Conservation (phyloP, 2,797 vertebrate species). For the Lophotriccus pileatus region DNA sequence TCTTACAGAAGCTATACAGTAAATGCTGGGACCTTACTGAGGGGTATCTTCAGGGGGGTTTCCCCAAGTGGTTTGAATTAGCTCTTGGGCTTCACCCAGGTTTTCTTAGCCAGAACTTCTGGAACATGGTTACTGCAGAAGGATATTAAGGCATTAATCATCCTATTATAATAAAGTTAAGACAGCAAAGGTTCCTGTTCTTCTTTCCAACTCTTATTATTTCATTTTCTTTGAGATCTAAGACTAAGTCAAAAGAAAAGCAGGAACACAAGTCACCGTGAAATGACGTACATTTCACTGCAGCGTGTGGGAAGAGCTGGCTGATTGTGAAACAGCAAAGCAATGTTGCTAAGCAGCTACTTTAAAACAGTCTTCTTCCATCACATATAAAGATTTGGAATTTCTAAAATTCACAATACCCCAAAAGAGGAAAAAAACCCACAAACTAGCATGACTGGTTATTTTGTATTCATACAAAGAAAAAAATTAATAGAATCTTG, state of each 20-base stretch:
- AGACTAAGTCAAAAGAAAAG: slow-evolving; percentile 25
- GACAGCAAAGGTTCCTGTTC: slow-evolving; percentile 21
- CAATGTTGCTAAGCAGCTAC: slow-evolving; percentile 56
- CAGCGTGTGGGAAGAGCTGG: slow-evolving; percentile 43
- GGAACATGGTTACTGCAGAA: slow-evolving; percentile 33
- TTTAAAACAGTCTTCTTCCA: slow-evolving; percentile 31
- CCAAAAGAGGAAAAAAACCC: not conserved
- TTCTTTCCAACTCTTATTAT: slow-evolving; percentile 13
- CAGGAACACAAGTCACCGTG: slow-evolving; percentile 26
- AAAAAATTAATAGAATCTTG: not conserved
- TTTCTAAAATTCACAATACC: not conserved
- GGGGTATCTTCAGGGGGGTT: not conserved
- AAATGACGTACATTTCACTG: slow-evolving; percentile 52
- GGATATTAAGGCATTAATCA: slow-evolving; percentile 62
- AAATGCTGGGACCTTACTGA: not conserved
- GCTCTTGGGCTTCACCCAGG: slow-evolving; percentile 46
- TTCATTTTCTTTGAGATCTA: slow-evolving; percentile 44
- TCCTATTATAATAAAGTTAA: slow-evolving; percentile 30
- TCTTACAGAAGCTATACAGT: not conserved
- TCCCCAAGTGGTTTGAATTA: slow-evolving; percentile 53
- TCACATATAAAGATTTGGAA: not conserved
- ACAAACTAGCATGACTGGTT: not conserved
- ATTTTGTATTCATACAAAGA: not conserved
- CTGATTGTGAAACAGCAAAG: slow-evolving; percentile 56
- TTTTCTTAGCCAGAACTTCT: slow-evolving; percentile 30